Conservation (phyloP, 2,888 invertebrate genomes). For the Chirona hameri region DNA sequence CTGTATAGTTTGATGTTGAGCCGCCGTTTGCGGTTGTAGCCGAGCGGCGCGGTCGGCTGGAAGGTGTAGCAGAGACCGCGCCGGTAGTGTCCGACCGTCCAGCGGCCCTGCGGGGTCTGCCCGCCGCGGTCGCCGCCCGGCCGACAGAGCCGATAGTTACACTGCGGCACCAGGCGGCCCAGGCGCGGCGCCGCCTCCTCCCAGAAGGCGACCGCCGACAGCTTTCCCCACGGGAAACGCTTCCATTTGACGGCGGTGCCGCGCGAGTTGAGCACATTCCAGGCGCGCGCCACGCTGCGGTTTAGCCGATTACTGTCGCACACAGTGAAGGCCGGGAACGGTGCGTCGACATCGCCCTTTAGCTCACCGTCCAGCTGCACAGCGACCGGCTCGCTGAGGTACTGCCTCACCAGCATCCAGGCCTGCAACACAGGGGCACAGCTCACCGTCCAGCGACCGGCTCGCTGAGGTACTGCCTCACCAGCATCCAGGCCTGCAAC, state of each 20-base stretch:
- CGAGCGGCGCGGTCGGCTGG: background rate
- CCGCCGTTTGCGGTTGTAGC: background rate
- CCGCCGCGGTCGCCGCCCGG: background rate
- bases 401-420: background rate
- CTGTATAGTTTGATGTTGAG: background rate
- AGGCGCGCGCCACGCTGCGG: constrained; percentile 2
- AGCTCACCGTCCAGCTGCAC: background rate
- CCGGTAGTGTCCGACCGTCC: background rate
- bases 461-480: no score
- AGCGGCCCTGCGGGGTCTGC: background rate
- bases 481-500: no score
- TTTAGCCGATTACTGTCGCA: background rate
- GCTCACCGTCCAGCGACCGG: no score
- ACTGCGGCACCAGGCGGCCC: background rate
- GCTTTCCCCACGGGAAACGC: background rate
- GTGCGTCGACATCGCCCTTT: background rate
- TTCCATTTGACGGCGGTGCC: background rate
- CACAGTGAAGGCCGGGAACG: background rate
- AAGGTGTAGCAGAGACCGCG: constrained; percentile 10
- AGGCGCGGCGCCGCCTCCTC: background rate
- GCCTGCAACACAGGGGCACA: no score
- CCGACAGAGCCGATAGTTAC: background rate
- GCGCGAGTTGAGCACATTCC: background rate
- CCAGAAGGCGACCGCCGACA: background rate
- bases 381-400: background rate